phyloP scores from a whole-genome alignment of 2,797 vertebrate genomes.

The Enteromius mattozi region DNA sequence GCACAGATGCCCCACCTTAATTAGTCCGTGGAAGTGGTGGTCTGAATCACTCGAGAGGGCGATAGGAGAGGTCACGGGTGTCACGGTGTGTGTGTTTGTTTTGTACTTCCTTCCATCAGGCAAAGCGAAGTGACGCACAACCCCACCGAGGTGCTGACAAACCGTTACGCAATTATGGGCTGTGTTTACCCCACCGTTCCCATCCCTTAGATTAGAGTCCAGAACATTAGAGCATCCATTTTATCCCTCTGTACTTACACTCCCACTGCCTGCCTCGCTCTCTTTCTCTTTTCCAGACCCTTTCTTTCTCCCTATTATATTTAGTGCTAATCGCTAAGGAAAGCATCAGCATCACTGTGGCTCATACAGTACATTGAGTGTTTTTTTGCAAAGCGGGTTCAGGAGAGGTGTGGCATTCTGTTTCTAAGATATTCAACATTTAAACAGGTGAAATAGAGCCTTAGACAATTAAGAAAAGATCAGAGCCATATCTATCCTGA shows the following conservation, averaged over 20 bases:
- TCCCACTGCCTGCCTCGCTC: background rate
- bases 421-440: background rate
- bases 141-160: slow-evolving; percentile 48
- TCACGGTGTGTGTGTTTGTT: slow-evolving; percentile 33
- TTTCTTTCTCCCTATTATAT: slow-evolving; percentile 3
- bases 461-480: background rate
- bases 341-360: background rate
- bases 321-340: slow-evolving; percentile 18
- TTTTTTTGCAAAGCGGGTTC: background rate
- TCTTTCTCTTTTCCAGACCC: slow-evolving; percentile 11
- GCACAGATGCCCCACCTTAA: slow-evolving; percentile 56
- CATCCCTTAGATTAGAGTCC: slow-evolving; percentile 32
- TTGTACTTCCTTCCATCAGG: slow-evolving; percentile 52
- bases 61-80: slow-evolving; percentile 19
- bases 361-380: background rate
- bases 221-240: slow-evolving; percentile 53
- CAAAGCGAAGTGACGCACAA: slow-evolving; percentile 57
- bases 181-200: slow-evolving; percentile 47
- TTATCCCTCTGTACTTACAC: slow-evolving; percentile 33
- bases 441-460: background rate
- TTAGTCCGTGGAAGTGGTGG: slow-evolving; percentile 54
- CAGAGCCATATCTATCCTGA: background rate
- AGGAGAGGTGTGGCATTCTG: background rate
- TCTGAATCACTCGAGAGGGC: slow-evolving; percentile 55
- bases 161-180: slow-evolving; percentile 57